Evolutionary conservation across 2,113 vertebrate species (phyloP), one percentile per base, ranked within the genome.

Genomic region (Cryptotis parvus): DNA sequence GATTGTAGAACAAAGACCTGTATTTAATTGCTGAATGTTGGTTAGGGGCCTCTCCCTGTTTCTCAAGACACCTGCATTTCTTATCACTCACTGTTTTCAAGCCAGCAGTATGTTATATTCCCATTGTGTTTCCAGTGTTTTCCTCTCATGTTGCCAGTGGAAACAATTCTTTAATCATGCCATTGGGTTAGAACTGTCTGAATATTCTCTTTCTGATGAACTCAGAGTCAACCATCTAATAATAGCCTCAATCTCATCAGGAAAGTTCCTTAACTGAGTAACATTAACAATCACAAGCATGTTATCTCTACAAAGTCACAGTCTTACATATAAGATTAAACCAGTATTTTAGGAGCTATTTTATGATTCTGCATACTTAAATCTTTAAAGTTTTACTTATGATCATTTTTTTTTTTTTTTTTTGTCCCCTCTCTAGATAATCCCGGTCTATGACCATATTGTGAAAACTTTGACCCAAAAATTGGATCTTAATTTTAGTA

Each of bases 341-440:
- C 33, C 37, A 85, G 37, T 84, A 82, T 78, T 49, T n/a, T 55
- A 12, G 26, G 55, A 12, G 14, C 37, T 78, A 2, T 35, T 61
- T 91, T 52, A 89, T 72, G 33, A 41, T 89, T 92, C 77, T 90
- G 0, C 29, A 27, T 73, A 73, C 41, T 45, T 72, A 24, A 41
- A 24, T 33, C 24, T 89, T 15, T 26, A 33, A 79, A 84, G 26
- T 80, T 72, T 86, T 86, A 80, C 22, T 89, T 73, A 39, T 3
- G 37, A 74, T 88, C 31, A 68, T 74, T 90, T 91, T 85, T 35
- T 4, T n/a, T n/a, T n/a, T n/a, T n/a, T n/a, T n/a, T n/a, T n/a
- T n/a, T n/a, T n/a, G n/a, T n/a, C n/a, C n/a, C n/a, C n/a, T n/a
- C n/a, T n/a, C n/a, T n/a, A n/a, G n/a, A n/a, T n/a, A n/a, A n/a